These are phyloP conservation scores for Zaprionus africanus DNA, from an alignment of 1,140 invertebrate species.

Conservation along the genomic window DNA sequence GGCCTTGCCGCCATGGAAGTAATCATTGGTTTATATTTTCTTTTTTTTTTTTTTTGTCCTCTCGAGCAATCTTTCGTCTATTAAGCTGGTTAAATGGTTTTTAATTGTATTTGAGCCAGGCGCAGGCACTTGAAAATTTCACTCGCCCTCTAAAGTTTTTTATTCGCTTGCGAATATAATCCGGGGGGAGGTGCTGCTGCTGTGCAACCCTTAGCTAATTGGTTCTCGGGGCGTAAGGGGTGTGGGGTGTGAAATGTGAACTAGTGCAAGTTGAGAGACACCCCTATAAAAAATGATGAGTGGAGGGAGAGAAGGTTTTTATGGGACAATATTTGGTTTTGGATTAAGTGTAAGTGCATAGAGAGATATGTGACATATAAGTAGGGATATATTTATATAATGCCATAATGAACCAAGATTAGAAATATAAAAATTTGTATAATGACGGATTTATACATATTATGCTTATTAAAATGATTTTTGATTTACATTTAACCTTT, in stretches of 20 bases:
- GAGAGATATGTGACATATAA: background rate
- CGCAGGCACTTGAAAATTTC: slow-evolving; percentile 65
- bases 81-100: slow-evolving; percentile 74
- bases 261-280: slow-evolving; percentile 40
- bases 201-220: slow-evolving; percentile 68
- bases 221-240: slow-evolving; percentile 46
- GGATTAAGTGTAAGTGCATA: background rate
- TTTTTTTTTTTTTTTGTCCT: slow-evolving; percentile 50
- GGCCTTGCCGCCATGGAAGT: slow-evolving; percentile 26
- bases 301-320: slow-evolving; percentile 31
- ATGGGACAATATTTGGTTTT: slow-evolving; percentile 21
- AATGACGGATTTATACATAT: background rate
- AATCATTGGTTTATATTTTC: slow-evolving; percentile 37
- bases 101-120: slow-evolving; percentile 70
- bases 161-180: slow-evolving; percentile 28
- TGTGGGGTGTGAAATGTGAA: slow-evolving; percentile 67
- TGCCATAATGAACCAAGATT: too few species aligned
- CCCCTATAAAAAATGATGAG: slow-evolving; percentile 36
- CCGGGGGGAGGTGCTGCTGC: slow-evolving; percentile 12
- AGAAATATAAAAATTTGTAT: too few species aligned
- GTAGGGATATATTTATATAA: background rate
- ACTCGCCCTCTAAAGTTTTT: slow-evolving; percentile 27
- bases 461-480: background rate
- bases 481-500: background rate
- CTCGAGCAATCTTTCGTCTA: slow-evolving; percentile 58